phyloP scores from a whole-genome alignment of 2,888 invertebrate genomes.

The Drosophila niveifrons region DNA sequence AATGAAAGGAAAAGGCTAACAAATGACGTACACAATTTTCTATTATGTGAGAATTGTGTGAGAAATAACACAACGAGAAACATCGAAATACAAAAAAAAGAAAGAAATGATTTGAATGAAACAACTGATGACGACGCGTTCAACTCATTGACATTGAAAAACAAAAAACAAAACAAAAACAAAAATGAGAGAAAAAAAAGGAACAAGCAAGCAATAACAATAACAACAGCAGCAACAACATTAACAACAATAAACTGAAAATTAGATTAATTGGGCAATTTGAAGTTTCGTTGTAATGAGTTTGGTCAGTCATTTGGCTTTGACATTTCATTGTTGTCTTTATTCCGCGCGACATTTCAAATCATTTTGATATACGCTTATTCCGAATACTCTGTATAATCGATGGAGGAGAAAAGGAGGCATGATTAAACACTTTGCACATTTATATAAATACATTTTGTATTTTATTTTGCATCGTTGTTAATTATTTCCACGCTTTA shows the following conservation, averaged over 20 bases:
- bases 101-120: slow-evolving; percentile 57
- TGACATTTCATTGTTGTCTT: slow-evolving; percentile 75
- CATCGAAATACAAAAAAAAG: slow-evolving; percentile 16
- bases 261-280: slow-evolving; percentile 83
- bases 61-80: slow-evolving; percentile 34
- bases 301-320: slow-evolving; percentile 77
- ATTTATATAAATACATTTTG: no score
- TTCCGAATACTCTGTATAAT: slow-evolving; percentile 3
- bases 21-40: slow-evolving; percentile 71
- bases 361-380: slow-evolving; percentile 40
- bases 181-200: slow-evolving; percentile 11
- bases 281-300: slow-evolving; percentile 82
- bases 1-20: slow-evolving; percentile 41
- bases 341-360: slow-evolving; percentile 58
- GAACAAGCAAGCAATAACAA: slow-evolving; percentile 24
- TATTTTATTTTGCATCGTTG: no score
- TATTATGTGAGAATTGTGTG: slow-evolving; percentile 77
- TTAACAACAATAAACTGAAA: slow-evolving; percentile 51
- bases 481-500: no score
- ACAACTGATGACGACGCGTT: slow-evolving; percentile 56
- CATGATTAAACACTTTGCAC: no score
- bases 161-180: slow-evolving; percentile 23
- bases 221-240: slow-evolving; percentile 39
- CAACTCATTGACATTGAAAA: slow-evolving; percentile 77
- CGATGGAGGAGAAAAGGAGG: not conserved